Conservation (phyloP, 2,888 invertebrate species). For the Perizoma affinitatum region DNA sequence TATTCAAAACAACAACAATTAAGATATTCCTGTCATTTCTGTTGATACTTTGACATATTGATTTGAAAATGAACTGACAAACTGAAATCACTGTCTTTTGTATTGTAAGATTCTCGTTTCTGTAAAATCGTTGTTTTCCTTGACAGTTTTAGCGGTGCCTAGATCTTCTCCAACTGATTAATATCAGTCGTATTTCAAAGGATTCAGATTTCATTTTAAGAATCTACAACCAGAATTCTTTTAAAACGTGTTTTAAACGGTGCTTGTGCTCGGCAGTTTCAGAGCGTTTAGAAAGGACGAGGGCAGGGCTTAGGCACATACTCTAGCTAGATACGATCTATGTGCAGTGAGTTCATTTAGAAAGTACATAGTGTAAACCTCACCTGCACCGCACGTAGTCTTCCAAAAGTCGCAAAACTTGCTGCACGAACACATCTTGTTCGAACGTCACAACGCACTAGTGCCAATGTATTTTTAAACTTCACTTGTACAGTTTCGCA, state of each 20-base stretch:
- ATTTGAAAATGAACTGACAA: slow-evolving; percentile 24
- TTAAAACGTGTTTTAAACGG: slow-evolving; percentile 20
- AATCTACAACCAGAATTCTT: slow-evolving; percentile 30
- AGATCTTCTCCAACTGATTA: neutral
- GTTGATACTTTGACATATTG: slow-evolving; percentile 30
- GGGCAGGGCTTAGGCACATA: slow-evolving; percentile 29
- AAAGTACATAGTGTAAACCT: slow-evolving; percentile 56
- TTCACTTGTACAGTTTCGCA: slow-evolving; percentile 82
- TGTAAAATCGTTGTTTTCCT: slow-evolving; percentile 8
- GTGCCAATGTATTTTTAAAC: slow-evolving; percentile 83
- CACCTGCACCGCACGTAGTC: slow-evolving; percentile 81
- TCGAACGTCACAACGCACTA: slow-evolving; percentile 71
- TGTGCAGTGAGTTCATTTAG: slow-evolving; percentile 42
- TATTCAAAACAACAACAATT: slow-evolving; percentile 12
- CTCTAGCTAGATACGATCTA: neutral
- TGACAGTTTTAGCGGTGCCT: slow-evolving; percentile 6
- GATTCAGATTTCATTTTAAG: slow-evolving; percentile 5
- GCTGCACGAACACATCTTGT: slow-evolving; percentile 80
- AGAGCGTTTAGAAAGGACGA: slow-evolving; percentile 53
- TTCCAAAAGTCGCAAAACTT: slow-evolving; percentile 81
- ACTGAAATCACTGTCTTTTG: slow-evolving; percentile 13
- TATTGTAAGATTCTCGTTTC: neutral
- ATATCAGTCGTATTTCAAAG: slow-evolving; percentile 12
- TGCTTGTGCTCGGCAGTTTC: slow-evolving; percentile 22
- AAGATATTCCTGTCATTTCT: slow-evolving; percentile 30